These are phyloP conservation scores for Tupaia chinensis DNA, from an alignment of 2,113 vertebrate species.

Conservation along the genomic window DNA sequence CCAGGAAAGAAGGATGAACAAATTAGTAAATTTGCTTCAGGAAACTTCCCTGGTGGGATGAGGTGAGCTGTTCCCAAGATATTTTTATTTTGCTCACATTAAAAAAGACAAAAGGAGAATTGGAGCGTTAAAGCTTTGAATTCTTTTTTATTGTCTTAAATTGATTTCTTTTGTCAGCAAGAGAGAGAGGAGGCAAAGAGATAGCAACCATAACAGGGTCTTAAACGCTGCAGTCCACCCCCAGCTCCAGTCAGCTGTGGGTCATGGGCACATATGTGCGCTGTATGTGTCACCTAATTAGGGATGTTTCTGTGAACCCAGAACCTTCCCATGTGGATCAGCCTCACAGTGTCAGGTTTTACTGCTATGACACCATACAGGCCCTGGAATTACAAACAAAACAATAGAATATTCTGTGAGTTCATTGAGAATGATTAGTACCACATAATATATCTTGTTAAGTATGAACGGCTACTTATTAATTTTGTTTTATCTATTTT, in stretches of 20 bases:
- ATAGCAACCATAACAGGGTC: no score
- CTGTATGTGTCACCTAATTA: no score
- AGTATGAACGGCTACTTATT: not conserved
- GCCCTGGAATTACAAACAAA: not conserved
- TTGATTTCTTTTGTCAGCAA: no score
- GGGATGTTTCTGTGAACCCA: no score
- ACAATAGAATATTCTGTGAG: not conserved
- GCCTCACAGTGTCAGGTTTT: no score
- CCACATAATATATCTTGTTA: not conserved
- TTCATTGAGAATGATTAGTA: not conserved
- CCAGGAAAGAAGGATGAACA: not conserved
- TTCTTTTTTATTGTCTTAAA: not conserved
- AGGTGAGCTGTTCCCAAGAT: not conserved
- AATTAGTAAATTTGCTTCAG: not conserved
- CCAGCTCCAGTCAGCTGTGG: no score
- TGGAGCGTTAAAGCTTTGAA: not conserved
- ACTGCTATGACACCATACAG: no score
- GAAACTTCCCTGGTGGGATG: not conserved
- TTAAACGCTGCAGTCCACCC: no score
- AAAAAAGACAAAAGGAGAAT: not conserved
- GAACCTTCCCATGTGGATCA: no score
- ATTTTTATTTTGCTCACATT: constrained; percentile 46
- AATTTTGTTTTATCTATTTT: constrained; percentile 45
- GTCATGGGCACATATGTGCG: no score
- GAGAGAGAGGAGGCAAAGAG: no score